These are phyloP conservation scores for Holothuria leucospilota DNA, from an alignment of 53 echinoderm and acorn worm species.

Conservation along the genomic window DNA sequence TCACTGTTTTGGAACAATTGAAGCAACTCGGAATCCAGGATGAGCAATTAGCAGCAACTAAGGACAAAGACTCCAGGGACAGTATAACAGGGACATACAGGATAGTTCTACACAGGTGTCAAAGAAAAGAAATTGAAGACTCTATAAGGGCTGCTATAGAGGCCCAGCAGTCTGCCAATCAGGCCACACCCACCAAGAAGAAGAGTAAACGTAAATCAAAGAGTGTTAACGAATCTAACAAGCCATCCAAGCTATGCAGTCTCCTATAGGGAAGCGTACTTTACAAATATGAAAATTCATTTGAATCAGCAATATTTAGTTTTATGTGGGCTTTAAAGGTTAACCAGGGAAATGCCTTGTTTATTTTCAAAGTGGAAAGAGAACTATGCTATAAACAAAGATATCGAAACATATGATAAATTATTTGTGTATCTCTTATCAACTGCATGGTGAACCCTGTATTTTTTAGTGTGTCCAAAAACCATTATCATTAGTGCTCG, in stretches of 20 bases:
- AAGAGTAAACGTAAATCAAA: constrained; percentile 66
- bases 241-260: constrained; percentile 94
- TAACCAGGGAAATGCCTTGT: too few species aligned
- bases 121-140: constrained; percentile 81
- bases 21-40: constrained; percentile 81
- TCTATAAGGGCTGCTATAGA: constrained; percentile 64
- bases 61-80: constrained; percentile 92
- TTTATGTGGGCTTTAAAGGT: too few species aligned
- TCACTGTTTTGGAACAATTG: constrained; percentile 79
- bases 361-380: too few species aligned
- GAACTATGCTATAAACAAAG: too few species aligned
- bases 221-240: constrained; percentile 72
- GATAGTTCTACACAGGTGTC: constrained; percentile 87
- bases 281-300: too few species aligned
- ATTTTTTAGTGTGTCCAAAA: too few species aligned
- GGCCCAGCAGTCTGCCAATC: constrained; percentile 54
- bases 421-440: too few species aligned
- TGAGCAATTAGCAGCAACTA: constrained; percentile 79
- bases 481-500: too few species aligned
- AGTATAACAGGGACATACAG: constrained; percentile 98
- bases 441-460: too few species aligned
- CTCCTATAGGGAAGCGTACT: constrained; percentile 61
- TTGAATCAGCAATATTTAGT: too few species aligned
- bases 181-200: constrained; percentile 65
- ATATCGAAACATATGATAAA: too few species aligned